phyloP scores from a whole-genome alignment of 2,113 vertebrate species.

The Callorhinus ursinus region DNA sequence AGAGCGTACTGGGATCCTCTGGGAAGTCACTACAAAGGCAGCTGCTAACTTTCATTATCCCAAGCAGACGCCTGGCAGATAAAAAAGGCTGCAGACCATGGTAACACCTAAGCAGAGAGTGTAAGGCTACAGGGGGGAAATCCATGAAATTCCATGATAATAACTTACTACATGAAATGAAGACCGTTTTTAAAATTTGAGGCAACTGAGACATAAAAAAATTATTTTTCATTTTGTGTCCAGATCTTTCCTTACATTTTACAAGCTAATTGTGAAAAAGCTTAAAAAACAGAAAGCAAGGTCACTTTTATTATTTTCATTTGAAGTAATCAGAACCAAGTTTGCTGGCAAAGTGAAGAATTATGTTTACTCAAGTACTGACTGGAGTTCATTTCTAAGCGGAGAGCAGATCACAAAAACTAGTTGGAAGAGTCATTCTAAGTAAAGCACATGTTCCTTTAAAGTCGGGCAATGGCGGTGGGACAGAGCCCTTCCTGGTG shows the following conservation, averaged over 20 bases:
- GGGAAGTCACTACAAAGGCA: constrained; percentile 38
- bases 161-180: neutral
- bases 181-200: neutral
- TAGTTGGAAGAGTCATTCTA: neutral
- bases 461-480: neutral
- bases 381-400: neutral
- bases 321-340: constrained; percentile 28
- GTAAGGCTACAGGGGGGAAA: neutral
- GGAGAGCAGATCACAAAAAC: neutral
- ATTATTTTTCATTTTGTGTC: neutral
- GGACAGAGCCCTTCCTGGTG: neutral
- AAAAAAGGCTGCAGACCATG: neutral
- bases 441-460: neutral
- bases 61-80: neutral
- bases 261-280: constrained; percentile 10
- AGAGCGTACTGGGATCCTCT: neutral
- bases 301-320: constrained; percentile 1
- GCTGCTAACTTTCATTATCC: neutral
- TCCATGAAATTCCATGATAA: neutral
- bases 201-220: neutral
- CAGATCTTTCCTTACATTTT: neutral
- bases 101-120: neutral
- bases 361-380: neutral
- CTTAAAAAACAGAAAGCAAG: neutral
- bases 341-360: neutral